Evolutionary conservation across 1,140 invertebrate genomes (phyloP), one percentile per base, ranked within the genome.

Genomic region (Neomicropteryx cornuta): DNA sequence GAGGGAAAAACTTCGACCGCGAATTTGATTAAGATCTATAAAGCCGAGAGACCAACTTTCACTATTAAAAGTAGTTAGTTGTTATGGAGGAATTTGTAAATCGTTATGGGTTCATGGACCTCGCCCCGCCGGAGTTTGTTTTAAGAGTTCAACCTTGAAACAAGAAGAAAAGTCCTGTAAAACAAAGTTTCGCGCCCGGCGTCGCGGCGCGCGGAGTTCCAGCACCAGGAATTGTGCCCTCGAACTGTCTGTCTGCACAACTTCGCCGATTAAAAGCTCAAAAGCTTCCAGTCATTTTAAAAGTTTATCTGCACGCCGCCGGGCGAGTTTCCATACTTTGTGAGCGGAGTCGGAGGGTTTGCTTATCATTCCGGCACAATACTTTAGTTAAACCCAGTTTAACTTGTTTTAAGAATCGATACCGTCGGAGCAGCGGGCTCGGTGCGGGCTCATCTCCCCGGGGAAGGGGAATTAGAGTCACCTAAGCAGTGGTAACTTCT

Each of bases 51-150:
- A 39, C 41, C 35, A 47, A 47, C 45, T 47, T 47, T 47, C 45
- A 47, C 45, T 47, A 47, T 47, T 47, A 47, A 47, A 47, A 47
- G 45, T 46, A 66, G 66, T 68, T 68, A 68, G 66, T 68, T 67
- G 66, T 66, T 68, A 67, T 67, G 63, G 62, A 67, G 66, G 66
- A 68, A 68, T 68, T 68, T 67, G 66, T 67, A 68, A 68, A 68
- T 68, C 67, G 66, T 68, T 65, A 61, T 60, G 62, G 66, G 63
- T 66, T 68, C 62, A 60, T 60, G 60, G 66, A 67, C 62, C 66
- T 62, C 62, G 65, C 63, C 62, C 60, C 63, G 63, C 62, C 48
- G 59, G 62, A 66, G 62, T 68, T 68, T 68, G 65, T 68, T 68
- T 68, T 68, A 68, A 68, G 65, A 68, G 65, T 68, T 62, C 61